Conservation (phyloP, 1,140 invertebrate genomes). For the Magallana angulata region DNA sequence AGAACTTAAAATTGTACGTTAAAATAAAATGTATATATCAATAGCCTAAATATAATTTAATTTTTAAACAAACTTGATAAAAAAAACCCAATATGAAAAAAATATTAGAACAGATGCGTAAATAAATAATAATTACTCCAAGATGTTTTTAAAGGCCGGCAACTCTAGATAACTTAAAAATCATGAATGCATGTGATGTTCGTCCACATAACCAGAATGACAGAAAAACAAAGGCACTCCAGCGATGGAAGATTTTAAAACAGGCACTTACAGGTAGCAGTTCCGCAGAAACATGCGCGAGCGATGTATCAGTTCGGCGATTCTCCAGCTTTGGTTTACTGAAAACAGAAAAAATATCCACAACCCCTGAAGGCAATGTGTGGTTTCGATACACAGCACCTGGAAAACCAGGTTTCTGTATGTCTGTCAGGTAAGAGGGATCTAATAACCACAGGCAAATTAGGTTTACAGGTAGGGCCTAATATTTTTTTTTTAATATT, state of each 20-base stretch:
- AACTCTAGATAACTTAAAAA: background rate
- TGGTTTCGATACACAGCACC: conserved; percentile 63
- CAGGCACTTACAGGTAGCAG: conserved; percentile 55
- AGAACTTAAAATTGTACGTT: too few relatives aligned
- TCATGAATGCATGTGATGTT: background rate
- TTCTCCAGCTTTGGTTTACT: conserved; percentile 66
- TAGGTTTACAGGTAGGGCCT: too few relatives aligned
- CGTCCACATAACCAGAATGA: background rate
- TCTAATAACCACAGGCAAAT: background rate
- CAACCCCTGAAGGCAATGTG: background rate
- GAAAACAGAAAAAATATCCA: conserved; percentile 42
- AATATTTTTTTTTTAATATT: too few relatives aligned
- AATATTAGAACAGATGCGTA: too few relatives aligned
- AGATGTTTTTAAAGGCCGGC: background rate
- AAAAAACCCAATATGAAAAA: too few relatives aligned
- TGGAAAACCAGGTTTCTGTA: background rate
- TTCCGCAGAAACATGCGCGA: conserved; percentile 53
- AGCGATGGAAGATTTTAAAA: conserved; percentile 40
- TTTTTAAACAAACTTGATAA: too few relatives aligned
- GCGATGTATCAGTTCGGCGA: conserved; percentile 66
- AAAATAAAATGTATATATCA: too few relatives aligned
- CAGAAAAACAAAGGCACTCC: conserved; percentile 30
- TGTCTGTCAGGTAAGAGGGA: background rate
- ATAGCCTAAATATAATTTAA: too few relatives aligned
- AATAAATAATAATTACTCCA: background rate